Conservation (phyloP, 2,888 invertebrate species). For the Drosophila neonasuta region DNA sequence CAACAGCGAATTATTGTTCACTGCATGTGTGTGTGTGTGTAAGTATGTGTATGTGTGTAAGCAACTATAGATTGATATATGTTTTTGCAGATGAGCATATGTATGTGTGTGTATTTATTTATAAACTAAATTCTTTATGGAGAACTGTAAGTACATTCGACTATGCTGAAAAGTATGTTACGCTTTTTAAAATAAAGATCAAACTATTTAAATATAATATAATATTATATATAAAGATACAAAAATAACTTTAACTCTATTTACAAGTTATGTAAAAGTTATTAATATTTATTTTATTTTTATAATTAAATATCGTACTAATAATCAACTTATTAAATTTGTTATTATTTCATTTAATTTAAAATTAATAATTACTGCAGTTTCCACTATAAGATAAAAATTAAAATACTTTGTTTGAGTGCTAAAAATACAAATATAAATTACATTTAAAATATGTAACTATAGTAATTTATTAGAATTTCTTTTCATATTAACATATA, state of each 20-base stretch:
- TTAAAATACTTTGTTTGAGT: too few relatives aligned
- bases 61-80: too few relatives aligned
- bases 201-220: too few relatives aligned
- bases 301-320: too few relatives aligned
- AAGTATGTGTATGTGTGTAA: not conserved
- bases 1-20: slow-evolving; percentile 43
- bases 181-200: not conserved
- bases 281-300: not conserved
- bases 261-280: not conserved
- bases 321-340: too few relatives aligned
- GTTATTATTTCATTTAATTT: too few relatives aligned
- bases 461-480: too few relatives aligned
- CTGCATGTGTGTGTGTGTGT: slow-evolving; percentile 14
- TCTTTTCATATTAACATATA: too few relatives aligned
- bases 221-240: not conserved
- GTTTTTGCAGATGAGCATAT: slow-evolving; percentile 2
- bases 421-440: too few relatives aligned
- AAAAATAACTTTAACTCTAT: not conserved
- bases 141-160: not conserved
- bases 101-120: not conserved
- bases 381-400: too few relatives aligned
- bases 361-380: too few relatives aligned
- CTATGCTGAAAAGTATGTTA: not conserved
- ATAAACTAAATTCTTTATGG: slow-evolving; percentile 7
- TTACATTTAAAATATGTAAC: too few relatives aligned